Conservation (phyloP, 2,888 invertebrate genomes). For the Timema cristinae region DNA sequence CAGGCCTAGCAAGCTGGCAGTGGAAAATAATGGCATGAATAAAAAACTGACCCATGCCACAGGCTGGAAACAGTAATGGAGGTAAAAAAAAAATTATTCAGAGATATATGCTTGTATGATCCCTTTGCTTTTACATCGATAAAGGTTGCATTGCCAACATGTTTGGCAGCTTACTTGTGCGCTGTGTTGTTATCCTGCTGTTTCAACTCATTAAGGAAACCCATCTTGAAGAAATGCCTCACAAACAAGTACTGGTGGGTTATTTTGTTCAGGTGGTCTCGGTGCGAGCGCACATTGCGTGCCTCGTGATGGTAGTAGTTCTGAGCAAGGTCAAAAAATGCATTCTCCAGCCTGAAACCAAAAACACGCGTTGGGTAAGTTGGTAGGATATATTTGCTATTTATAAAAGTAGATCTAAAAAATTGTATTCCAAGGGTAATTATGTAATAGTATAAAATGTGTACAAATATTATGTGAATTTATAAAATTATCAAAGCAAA, state of each 20-base stretch:
- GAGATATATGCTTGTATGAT: no score
- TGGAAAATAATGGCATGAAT: no score
- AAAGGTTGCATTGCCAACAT: background rate
- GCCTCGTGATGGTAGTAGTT: conserved; percentile 89
- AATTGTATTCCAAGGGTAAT: background rate
- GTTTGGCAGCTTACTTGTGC: conserved; percentile 58
- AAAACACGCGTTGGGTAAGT: background rate
- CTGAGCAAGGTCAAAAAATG: conserved; percentile 89
- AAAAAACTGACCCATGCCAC: background rate
- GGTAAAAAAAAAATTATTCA: no score
- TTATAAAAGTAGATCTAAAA: conserved; percentile 11
- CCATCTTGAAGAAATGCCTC: conserved; percentile 95
- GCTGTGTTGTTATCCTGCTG: conserved; percentile 87
- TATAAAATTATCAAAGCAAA: no score
- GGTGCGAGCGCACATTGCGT: conserved; percentile 79
- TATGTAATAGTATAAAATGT: background rate
- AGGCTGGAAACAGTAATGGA: background rate
- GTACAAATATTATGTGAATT: no score
- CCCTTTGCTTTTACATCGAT: no score
- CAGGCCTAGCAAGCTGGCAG: no score
- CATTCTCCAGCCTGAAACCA: conserved; percentile 74
- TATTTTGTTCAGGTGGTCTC: conserved; percentile 85
- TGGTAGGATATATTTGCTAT: background rate
- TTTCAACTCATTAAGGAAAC: conserved; percentile 88
- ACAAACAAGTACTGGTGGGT: conserved; percentile 90